These are phyloP conservation scores for Anniella stebbinsi DNA, from an alignment of 2,797 vertebrate species.

Conservation along the genomic window DNA sequence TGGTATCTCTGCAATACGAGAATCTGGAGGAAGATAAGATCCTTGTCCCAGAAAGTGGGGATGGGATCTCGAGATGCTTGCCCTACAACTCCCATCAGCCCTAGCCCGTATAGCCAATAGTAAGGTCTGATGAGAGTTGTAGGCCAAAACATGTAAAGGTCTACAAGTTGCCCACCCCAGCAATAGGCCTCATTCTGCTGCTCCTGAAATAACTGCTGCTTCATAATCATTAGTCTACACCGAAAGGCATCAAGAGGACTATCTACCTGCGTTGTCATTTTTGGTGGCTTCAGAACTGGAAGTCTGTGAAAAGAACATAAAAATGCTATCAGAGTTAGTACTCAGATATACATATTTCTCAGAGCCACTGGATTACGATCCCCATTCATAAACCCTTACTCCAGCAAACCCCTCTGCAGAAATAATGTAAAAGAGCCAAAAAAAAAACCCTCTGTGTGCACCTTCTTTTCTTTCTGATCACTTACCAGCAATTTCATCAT, in stretches of 20 bases:
- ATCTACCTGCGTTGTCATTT: slow-evolving; percentile 35
- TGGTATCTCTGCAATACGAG: neutral
- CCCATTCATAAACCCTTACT: neutral
- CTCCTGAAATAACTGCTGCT: neutral
- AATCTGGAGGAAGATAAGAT: neutral
- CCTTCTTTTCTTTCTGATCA: neutral
- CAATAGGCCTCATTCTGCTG: neutral
- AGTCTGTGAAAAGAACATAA: slow-evolving; percentile 20
- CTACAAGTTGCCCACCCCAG: no score
- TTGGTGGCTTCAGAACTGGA: fast-evolving
- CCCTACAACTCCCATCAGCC: no score
- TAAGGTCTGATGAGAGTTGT: no score
- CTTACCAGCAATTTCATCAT: slow-evolving; percentile 49
- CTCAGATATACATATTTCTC: neutral
- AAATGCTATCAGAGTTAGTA: neutral
- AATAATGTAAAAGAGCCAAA: neutral
- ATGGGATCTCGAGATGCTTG: no score
- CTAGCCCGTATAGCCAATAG: no score
- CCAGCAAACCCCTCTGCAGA: neutral
- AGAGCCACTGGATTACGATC: neutral
- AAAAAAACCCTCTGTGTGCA: neutral
- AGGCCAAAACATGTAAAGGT: no score
- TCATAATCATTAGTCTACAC: neutral
- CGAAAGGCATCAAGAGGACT: neutral
- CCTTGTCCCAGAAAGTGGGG: neutral